Percentiles rank a stretch among this genome's conserved stretches.
These are phyloP conservation scores for Pseudobourletiella spinata DNA, from an alignment of 1,140 invertebrate species.

Conservation along the genomic window DNA sequence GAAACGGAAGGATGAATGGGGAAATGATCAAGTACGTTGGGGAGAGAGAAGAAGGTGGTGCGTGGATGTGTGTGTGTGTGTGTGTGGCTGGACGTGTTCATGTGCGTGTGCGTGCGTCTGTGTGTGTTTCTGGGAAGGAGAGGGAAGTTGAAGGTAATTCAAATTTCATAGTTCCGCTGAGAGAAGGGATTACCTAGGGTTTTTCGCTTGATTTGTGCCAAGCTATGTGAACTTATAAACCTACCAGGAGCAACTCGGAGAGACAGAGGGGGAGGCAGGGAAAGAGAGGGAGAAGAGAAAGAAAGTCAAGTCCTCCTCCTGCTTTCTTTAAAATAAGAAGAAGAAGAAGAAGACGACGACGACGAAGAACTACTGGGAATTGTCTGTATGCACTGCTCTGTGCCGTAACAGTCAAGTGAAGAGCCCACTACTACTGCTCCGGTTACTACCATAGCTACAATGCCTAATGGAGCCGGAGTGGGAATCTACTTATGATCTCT, in stretches of 20 bases:
- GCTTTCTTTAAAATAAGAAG: not conserved
- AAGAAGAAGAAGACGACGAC: not conserved
- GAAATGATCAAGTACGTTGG: not conserved
- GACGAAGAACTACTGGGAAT: conserved; percentile 1
- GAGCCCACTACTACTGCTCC: too few species aligned
- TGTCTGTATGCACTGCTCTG: too few species aligned
- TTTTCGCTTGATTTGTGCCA: conserved; percentile 20
- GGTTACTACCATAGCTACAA: too few species aligned
- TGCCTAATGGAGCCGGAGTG: too few species aligned
- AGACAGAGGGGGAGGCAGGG: not conserved
- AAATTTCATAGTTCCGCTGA: conserved; percentile 30
- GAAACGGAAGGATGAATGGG: not conserved
- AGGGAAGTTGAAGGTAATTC: conserved; percentile 17
- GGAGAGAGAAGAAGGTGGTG: not conserved
- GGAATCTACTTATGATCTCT: too few species aligned
- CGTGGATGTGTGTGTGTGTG: too few species aligned
- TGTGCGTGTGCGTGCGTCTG: too few species aligned
- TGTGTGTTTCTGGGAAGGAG: not conserved
- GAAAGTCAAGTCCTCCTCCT: not conserved
- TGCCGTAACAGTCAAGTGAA: too few species aligned
- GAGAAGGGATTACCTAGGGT: conserved; percentile 21
- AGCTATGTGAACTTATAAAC: conserved; percentile 1
- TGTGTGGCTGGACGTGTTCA: too few species aligned
- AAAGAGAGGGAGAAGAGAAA: not conserved
- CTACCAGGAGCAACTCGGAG: not conserved